Evolutionary conservation across 2,797 vertebrate genomes (phyloP).

Genomic region (Danio tinwini): DNA sequence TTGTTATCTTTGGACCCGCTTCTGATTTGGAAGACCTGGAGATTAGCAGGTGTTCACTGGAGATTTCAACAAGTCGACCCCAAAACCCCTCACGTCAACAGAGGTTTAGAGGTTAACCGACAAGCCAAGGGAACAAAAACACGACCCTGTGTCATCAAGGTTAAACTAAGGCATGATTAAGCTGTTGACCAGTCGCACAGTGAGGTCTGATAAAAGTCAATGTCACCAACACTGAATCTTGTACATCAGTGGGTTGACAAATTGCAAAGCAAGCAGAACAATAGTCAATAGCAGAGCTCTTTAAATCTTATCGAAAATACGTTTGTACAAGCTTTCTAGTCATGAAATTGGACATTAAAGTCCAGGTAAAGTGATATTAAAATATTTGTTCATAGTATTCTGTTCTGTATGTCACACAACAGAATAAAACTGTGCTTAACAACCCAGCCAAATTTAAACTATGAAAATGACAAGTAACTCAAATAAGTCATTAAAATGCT

Average conservation of each 20-base stretch:
- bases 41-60: slow-evolving; percentile 27
- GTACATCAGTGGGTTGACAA: not conserved
- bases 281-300: not conserved
- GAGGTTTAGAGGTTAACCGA: slow-evolving; percentile 11
- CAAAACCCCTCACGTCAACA: slow-evolving; percentile 9
- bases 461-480: no score
- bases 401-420: no score
- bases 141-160: not conserved
- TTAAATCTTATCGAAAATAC: not conserved
- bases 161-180: slow-evolving; percentile 15
- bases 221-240: not conserved
- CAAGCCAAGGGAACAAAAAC: not conserved
- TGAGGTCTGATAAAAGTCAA: slow-evolving; percentile 9
- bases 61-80: slow-evolving; percentile 1
- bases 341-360: not conserved
- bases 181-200: not conserved
- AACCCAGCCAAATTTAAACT: no score
- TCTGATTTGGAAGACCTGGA: slow-evolving; percentile 21
- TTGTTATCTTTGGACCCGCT: slow-evolving; percentile 3
- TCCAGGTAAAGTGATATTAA: no score
- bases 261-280: not conserved
- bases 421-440: no score
- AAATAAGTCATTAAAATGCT: no score
- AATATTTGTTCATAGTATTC: no score
- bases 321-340: not conserved